Evolutionary conservation across 2,888 invertebrate species (phyloP), one percentile per base, ranked within the genome.

Genomic region (Cheilosia scutellata): DNA sequence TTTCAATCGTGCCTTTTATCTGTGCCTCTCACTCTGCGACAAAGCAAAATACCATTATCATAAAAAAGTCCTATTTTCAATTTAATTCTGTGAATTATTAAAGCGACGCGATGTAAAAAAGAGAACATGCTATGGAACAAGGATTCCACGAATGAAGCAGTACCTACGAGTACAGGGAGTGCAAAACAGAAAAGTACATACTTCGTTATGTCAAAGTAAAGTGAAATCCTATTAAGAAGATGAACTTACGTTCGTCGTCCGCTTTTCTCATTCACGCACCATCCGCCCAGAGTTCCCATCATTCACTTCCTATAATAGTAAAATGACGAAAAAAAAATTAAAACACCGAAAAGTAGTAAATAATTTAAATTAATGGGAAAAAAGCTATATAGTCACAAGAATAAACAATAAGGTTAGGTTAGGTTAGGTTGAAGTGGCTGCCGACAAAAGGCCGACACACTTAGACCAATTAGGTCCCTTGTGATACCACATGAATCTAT

Each of bases 51-150:
- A 31, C 11, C 51, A 44, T 57, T 70, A 70, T 57, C 70, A 33
- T 70, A 58, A 76, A 75, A 74, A 76, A 66, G 57, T 66, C 40
- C 58, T n/a, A 58, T 71, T 76, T 82, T 82, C 66, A 78, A 83
- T 83, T 83, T 62, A 83, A 83, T 83, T 72, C 68, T 42, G 71
- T 58, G 71, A 78, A 71, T 65, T 66, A 55, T 77, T 71, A 42
- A 70, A 77, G 55, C 40, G 11, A 57, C 55, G 31, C 49, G 37
- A 31, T 51, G 25, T 25, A 13, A 51, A 31, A 16, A 4, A 33
- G 29, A 29, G 31, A 29, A 65, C 49, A 37, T 16, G 20, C 33
- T 53, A 29, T 11, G n/a, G 33, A 57, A 37, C 40, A 53, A 42
- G 31, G 25, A 57, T 53, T 31, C 9, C 40, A 13, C 40, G 16